Base-by-base conservation (phyloP, 2,888 invertebrate species). In the Zaprionus obscuricornis region DNA sequence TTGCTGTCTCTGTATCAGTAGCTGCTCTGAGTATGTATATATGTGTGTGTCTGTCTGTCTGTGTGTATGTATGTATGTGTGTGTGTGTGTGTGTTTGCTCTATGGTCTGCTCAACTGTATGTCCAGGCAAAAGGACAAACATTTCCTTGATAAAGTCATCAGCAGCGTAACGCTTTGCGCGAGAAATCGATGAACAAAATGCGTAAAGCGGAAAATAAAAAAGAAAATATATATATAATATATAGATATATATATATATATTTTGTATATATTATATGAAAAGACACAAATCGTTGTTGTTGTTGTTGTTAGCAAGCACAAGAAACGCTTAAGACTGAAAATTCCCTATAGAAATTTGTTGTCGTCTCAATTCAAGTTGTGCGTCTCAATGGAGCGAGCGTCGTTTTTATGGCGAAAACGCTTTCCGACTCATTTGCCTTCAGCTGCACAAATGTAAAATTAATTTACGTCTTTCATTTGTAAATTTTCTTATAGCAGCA, bases 141-240 rank as follows among this genome's bases (percentile, higher is more conserved):
- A 58, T 39, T 60, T 52, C n/a, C 43, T 63, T 78, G 72, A 85
- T 82, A 82, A 65, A 81, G 79, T 70, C 85, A 75, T 82, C 65
- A 66, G 65, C 59, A 27, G 42, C 22, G n/a, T n/a, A n/a, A n/a
- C n/a, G n/a, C n/a, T n/a, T n/a, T n/a, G n/a, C 29, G 47, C 24
- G 24, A 20, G 43, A 74, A 85, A 81, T 81, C 81, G 85, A 81
- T 85, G 64, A 65, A 50, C 43, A 57, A 77, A 72, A 67, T 66
- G 58, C n/a, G n/a, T n/a, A 72, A 71, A 67, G 36, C 40, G 27
- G n/a, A 20, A 43, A 51, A 58, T 29, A 33, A 58, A 26, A 45
- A 46, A 10, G 4, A 40, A 17, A 14, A 29, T 7, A 27, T 18
- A 11, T 34, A 22, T 26, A 16, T 37, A 46, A 17, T 40, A 40